A percentile compares a stretch with the other conserved stretches of the same genome.
Conservation (phyloP, 92 coral and sea anemone genomes). For the Epizoanthus rinbou region DNA sequence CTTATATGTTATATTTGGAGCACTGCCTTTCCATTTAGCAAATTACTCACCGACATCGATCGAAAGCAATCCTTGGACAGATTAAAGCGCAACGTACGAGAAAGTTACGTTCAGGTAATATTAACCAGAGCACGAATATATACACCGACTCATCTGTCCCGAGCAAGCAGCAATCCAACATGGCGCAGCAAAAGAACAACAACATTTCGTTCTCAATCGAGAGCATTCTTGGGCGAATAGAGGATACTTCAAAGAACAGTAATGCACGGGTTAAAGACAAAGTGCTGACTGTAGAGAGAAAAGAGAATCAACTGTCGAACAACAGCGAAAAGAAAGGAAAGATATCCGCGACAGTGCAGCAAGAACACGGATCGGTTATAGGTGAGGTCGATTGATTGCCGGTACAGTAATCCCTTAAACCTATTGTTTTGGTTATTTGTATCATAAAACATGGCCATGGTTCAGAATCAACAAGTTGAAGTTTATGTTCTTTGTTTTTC, state of each 20-base stretch:
- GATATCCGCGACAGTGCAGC: neutral
- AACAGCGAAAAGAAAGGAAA: neutral
- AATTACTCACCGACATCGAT: neutral
- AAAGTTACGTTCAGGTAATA: neutral
- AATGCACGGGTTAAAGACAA: neutral
- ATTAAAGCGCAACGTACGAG: neutral
- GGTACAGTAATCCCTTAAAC: neutral
- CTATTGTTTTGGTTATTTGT: neutral
- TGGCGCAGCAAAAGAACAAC: conserved; percentile 27
- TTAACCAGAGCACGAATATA: neutral
- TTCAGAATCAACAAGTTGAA: too few relatives aligned
- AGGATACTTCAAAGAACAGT: neutral
- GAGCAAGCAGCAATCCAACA: neutral
- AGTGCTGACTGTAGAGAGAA: neutral
- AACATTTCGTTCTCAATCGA: conserved; percentile 29
- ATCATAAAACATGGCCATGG: conserved; percentile 1
- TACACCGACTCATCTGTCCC: neutral
- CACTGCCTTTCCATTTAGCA: conserved; percentile 9
- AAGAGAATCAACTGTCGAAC: neutral
- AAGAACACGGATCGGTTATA: neutral
- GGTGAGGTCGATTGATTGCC: neutral
- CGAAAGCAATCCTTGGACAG: neutral
- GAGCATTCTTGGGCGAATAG: conserved; percentile 25
- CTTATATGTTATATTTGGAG: conserved; percentile 7
- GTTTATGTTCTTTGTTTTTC: neutral